Evolutionary conservation across 2,113 vertebrate species (phyloP).

Genomic region (Pachyramphus minor): DNA sequence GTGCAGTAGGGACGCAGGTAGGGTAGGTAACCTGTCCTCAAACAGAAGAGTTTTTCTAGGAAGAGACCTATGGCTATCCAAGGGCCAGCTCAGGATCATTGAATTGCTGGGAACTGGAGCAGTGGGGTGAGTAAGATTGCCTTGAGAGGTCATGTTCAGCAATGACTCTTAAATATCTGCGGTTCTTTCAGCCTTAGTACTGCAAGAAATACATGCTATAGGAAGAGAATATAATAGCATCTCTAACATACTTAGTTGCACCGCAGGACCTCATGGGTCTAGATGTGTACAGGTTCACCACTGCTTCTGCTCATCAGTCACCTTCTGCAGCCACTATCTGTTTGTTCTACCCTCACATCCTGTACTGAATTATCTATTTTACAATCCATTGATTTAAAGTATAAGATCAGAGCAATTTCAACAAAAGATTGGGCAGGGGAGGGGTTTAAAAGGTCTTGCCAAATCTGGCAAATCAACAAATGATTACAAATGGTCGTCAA

Average conservation of each 20-base stretch:
- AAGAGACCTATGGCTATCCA: neutral
- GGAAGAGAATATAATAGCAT: neutral
- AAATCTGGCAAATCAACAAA: neutral
- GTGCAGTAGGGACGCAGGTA: neutral
- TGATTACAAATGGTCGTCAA: neutral
- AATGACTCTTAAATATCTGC: rapidly evolving
- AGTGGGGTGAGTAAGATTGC: neutral
- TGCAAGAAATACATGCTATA: neutral
- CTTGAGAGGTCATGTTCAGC: neutral
- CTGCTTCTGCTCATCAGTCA: neutral
- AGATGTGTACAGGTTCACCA: neutral
- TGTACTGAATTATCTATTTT: neutral
- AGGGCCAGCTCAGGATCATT: neutral
- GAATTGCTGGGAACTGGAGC: neutral
- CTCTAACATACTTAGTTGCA: neutral
- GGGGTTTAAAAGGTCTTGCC: neutral
- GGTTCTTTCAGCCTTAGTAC: neutral
- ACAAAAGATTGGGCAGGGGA: neutral
- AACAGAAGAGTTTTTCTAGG: neutral
- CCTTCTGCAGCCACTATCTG: neutral
- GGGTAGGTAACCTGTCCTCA: rapidly evolving
- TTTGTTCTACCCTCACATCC: neutral
- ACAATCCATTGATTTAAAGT: neutral
- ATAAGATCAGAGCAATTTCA: neutral
- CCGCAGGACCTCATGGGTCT: rapidly evolving